Evolutionary conservation across 2,113 vertebrate species (phyloP).

Genomic region (Struthidea cinerea): DNA sequence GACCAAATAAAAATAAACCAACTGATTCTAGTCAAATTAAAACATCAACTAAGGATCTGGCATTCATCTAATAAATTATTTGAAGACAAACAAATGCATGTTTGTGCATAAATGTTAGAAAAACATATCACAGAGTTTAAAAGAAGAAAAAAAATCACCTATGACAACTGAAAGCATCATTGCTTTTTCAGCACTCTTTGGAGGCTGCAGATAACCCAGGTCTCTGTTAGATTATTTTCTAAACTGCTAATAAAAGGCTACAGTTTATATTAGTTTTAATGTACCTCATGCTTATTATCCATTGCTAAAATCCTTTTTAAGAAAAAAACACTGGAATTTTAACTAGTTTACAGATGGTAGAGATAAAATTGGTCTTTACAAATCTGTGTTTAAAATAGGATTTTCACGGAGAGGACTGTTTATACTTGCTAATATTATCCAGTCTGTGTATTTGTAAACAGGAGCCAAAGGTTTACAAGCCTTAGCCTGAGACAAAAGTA

Average conservation of each 20-base stretch:
- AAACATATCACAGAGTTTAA: background rate
- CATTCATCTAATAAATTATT: background rate
- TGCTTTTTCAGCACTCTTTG: background rate
- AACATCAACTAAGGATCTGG: background rate
- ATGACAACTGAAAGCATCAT: background rate
- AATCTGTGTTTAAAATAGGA: constrained; percentile 16
- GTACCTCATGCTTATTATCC: background rate
- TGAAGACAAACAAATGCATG: background rate
- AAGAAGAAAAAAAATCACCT: background rate
- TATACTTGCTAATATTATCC: constrained; percentile 18
- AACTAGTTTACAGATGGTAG: constrained; percentile 11
- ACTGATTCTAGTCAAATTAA: background rate
- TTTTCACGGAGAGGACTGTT: background rate
- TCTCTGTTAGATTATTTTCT: background rate
- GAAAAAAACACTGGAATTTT: constrained; percentile 26
- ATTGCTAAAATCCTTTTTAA: background rate
- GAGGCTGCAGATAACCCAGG: background rate
- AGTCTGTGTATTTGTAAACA: background rate
- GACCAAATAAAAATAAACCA: background rate
- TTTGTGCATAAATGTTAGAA: background rate
- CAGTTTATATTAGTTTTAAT: background rate
- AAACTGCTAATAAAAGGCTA: background rate
- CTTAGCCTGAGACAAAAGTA: background rate
- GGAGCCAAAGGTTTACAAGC: constrained; percentile 11
- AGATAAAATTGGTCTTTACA: constrained; percentile 4